Evolutionary conservation across 2,797 vertebrate species (phyloP).

Genomic region (Myiotriccus ornatus): DNA sequence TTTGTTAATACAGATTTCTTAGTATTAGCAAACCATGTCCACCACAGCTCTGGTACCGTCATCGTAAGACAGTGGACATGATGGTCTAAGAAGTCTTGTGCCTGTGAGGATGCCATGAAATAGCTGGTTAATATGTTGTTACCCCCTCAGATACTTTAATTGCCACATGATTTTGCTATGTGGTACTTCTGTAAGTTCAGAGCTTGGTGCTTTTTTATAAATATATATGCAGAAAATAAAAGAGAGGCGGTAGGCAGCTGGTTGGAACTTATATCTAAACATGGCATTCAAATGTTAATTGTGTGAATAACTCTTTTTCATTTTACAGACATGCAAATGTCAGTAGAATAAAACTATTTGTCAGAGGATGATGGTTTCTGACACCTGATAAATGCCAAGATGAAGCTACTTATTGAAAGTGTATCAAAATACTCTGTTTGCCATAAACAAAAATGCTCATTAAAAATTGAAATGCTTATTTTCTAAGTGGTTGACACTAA

Average conservation of each 20-base stretch:
- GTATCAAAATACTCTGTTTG: conserved; percentile 71
- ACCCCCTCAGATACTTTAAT: background rate
- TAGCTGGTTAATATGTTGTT: background rate
- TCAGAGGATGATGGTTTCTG: conserved; percentile 73
- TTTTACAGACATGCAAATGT: conserved; percentile 77
- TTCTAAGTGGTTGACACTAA: conserved; percentile 31
- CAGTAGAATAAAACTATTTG: conserved; percentile 74
- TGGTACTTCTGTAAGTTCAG: background rate
- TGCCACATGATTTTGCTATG: background rate
- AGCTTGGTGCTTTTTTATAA: conserved; percentile 39
- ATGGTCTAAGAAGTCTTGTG: background rate
- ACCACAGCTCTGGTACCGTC: background rate
- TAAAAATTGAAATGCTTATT: conserved; percentile 60
- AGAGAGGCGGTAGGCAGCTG: conserved; percentile 64
- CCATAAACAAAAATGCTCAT: conserved; percentile 69
- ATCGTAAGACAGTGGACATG: background rate
- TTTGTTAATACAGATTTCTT: background rate
- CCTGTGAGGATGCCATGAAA: background rate
- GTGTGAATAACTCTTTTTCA: conserved; percentile 76
- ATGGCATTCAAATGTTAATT: conserved; percentile 81
- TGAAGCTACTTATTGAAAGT: conserved; percentile 71
- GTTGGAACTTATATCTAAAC: conserved; percentile 73
- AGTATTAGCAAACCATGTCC: background rate
- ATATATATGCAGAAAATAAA: conserved; percentile 58
- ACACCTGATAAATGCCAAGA: conserved; percentile 74